phyloP scores from a whole-genome alignment of 2,888 invertebrate genomes.

The Strigamia crassipes region DNA sequence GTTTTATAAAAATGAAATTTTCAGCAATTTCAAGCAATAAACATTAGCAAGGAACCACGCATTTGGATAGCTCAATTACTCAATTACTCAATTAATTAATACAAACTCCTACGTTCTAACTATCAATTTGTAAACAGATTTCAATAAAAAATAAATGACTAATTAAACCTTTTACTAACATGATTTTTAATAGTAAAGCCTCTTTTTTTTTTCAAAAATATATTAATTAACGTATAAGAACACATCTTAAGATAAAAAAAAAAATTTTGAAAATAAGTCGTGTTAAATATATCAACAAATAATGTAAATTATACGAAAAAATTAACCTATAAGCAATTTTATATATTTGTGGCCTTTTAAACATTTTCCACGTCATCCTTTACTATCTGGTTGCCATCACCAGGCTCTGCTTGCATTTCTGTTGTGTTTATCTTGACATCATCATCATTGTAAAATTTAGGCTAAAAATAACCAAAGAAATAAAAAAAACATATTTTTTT shows the following conservation, averaged over 20 bases:
- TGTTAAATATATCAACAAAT: not conserved
- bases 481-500: not conserved
- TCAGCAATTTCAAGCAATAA: not conserved
- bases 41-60: not conserved
- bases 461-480: not conserved
- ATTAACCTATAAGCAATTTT: not conserved
- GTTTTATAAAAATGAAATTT: not conserved
- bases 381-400: not conserved
- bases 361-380: not conserved
- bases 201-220: not conserved
- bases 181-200: not conserved
- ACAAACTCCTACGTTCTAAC: not conserved
- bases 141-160: not conserved
- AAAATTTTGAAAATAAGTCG: not conserved
- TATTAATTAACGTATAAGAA: no score
- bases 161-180: not conserved
- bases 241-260: not conserved
- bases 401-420: not conserved
- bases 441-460: constrained; percentile 39
- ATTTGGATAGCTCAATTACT: not conserved
- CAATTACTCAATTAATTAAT: not conserved
- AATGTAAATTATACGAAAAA: not conserved
- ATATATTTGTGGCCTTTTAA: not conserved
- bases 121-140: not conserved
- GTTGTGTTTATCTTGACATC: not conserved